phyloP scores from a whole-genome alignment of 2,113 vertebrate genomes.

The Lamprotornis superbus region DNA sequence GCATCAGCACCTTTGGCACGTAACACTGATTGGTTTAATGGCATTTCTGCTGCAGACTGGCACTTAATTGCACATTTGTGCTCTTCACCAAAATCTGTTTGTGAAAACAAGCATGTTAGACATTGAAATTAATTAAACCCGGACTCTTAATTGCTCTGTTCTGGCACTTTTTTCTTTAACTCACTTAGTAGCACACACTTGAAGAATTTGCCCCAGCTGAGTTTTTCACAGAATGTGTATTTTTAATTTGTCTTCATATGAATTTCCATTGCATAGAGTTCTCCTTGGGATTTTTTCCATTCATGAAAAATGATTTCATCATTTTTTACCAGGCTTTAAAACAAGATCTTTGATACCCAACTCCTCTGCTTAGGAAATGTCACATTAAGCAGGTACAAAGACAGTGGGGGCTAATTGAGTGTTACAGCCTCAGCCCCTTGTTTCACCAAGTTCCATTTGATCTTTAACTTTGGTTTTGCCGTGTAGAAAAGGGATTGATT shows the following conservation, averaged over 20 bases:
- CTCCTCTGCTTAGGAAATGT: background rate
- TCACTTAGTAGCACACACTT: background rate
- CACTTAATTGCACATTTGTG: background rate
- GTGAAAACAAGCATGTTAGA: background rate
- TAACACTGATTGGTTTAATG: background rate
- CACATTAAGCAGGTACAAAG: background rate
- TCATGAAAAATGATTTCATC: background rate
- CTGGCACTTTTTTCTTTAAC: background rate
- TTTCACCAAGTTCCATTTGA: background rate
- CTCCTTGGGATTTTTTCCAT: background rate
- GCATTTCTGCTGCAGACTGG: background rate
- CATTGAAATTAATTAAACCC: constrained; percentile 16
- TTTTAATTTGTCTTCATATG: background rate
- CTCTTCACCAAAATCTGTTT: constrained; percentile 5
- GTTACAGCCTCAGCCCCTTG: background rate
- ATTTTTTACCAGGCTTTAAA: background rate
- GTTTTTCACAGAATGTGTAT: background rate
- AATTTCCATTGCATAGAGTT: background rate
- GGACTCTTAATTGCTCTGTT: constrained; percentile 4
- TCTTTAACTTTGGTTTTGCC: background rate
- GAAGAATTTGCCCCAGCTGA: background rate
- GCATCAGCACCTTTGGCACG: background rate
- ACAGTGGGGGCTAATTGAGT: background rate
- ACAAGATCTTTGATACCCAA: background rate
- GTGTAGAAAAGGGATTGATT: background rate